Evolutionary conservation across 2,797 vertebrate genomes (phyloP).

Genomic region (Lithobates pipiens): DNA sequence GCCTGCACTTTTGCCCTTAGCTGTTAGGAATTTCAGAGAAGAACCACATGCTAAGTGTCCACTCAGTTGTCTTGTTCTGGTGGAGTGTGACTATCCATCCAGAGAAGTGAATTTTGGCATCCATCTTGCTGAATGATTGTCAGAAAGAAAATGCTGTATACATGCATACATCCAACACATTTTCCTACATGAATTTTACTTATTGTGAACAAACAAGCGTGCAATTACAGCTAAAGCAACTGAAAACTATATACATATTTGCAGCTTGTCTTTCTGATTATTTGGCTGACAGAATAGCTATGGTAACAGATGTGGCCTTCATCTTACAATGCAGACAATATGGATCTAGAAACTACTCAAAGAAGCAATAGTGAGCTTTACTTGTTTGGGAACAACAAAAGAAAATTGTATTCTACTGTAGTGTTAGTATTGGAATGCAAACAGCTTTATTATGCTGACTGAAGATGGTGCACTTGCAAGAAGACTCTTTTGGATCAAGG

Average conservation of each 20-base stretch:
- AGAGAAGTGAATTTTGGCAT: too few relatives aligned
- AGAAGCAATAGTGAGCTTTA: constrained; percentile 29
- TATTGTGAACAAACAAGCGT: neutral
- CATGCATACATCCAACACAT: too few relatives aligned
- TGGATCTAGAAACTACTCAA: constrained; percentile 8
- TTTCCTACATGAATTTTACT: neutral
- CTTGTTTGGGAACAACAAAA: constrained; percentile 16
- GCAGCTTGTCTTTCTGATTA: constrained; percentile 27
- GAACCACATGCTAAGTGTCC: too few relatives aligned
- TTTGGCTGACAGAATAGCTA: constrained; percentile 37
- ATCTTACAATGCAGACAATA: constrained; percentile 3
- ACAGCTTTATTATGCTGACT: constrained; percentile 17
- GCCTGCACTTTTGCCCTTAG: too few relatives aligned
- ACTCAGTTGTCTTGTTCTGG: too few relatives aligned
- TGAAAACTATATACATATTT: constrained; percentile 10
- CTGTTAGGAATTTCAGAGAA: too few relatives aligned
- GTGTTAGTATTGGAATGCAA: constrained; percentile 36
- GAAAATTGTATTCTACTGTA: constrained; percentile 31
- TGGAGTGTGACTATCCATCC: too few relatives aligned
- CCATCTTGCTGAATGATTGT: too few relatives aligned
- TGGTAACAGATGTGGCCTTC: constrained; percentile 40
- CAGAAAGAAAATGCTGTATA: too few relatives aligned
- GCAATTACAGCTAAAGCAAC: constrained; percentile 37
- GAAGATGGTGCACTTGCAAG: neutral
- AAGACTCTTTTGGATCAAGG: constrained; percentile 1